A percentile compares a stretch with the other conserved stretches of the same genome.
Evolutionary conservation across 23 tunicate species (phyloP).

Genomic region (Trididemnum clinides): DNA sequence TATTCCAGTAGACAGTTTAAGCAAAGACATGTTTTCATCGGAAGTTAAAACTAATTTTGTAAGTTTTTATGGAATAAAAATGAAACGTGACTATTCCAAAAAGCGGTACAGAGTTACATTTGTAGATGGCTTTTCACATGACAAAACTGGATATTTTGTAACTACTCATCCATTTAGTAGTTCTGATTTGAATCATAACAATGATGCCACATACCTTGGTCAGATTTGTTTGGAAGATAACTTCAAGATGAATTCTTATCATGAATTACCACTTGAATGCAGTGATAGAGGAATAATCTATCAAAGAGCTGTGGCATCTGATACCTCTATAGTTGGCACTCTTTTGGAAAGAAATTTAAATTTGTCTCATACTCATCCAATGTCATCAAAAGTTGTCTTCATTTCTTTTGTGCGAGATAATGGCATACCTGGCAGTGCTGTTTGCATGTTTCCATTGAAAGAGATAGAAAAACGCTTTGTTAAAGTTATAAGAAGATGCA

Average conservation of each 20-base stretch:
- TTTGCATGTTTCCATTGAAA: constrained; percentile 64
- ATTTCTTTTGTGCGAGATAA: constrained; percentile 52
- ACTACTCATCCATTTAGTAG: constrained; percentile 46
- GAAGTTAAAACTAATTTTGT: neutral
- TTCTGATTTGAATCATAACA: neutral
- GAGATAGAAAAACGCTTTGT: constrained; percentile 51
- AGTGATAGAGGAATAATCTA: constrained; percentile 20
- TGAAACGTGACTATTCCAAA: constrained; percentile 18
- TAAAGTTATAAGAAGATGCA: constrained; percentile 34
- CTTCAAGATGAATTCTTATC: constrained; percentile 30
- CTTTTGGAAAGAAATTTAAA: neutral
- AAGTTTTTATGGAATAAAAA: constrained; percentile 13
- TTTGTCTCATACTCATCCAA: neutral
- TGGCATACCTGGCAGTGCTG: constrained; percentile 45
- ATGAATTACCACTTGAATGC: constrained; percentile 64
- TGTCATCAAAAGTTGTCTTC: constrained; percentile 33
- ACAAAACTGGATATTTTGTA: constrained; percentile 74
- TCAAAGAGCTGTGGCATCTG: constrained; percentile 57
- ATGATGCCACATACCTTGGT: constrained; percentile 44
- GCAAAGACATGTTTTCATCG: constrained; percentile 45
- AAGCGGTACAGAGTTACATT: constrained; percentile 52
- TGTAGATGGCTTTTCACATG: constrained; percentile 61
- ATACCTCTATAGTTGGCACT: constrained; percentile 50
- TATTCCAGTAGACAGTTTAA: constrained; percentile 11
- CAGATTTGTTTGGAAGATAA: constrained; percentile 61